Conservation (phyloP, 2,113 vertebrate species). For the Tyrannus savana region DNA sequence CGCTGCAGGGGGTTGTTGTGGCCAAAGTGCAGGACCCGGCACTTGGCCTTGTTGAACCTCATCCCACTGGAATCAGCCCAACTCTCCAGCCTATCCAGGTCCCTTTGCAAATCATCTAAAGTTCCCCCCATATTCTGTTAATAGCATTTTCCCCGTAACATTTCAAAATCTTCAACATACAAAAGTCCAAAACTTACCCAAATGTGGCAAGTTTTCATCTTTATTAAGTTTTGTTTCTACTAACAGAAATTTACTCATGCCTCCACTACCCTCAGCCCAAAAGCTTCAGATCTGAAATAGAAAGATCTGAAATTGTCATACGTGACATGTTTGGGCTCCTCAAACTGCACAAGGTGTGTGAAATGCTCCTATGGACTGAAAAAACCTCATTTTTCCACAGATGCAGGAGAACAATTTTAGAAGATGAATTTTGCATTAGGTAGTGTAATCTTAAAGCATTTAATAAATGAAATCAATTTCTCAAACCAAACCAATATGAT, state of each 20-base stretch:
- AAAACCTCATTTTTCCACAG: neutral
- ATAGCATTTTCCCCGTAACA: neutral
- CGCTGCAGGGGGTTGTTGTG: no score
- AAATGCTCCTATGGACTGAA: neutral
- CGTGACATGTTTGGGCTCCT: neutral
- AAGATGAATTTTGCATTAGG: neutral
- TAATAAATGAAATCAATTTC: neutral
- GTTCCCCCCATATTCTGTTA: neutral
- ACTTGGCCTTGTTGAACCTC: no score
- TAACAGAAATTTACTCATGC: neutral
- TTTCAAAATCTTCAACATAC: neutral
- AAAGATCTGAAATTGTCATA: neutral
- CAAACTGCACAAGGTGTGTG: neutral
- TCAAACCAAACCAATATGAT: neutral
- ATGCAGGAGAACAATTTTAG: neutral
- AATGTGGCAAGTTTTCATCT: neutral
- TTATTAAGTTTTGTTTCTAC: neutral
- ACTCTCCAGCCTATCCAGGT: no score
- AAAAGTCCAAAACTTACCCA: neutral
- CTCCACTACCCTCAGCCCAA: neutral
- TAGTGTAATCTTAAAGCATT: neutral
- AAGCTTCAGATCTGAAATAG: neutral
- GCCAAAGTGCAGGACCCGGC: no score
- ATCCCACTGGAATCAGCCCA: no score
- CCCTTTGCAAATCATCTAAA: neutral